Conservation (phyloP, 1,140 invertebrate species). For the Chironomus striatipennis region DNA sequence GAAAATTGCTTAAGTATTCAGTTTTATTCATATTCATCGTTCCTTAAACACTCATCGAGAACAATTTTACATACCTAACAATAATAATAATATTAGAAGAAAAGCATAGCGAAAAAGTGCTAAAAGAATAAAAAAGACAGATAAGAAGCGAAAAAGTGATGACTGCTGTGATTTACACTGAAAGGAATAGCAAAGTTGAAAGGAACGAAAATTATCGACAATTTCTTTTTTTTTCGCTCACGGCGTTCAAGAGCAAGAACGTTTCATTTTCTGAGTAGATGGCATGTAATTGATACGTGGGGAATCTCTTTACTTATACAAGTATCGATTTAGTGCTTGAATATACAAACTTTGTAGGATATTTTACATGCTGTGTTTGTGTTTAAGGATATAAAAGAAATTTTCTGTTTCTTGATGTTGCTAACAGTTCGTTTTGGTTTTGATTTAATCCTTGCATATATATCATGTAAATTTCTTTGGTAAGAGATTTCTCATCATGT, state of each 20-base stretch:
- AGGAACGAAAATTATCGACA: not conserved
- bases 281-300: not conserved
- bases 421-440: no score
- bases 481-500: no score
- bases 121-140: not conserved
- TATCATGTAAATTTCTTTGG: no score
- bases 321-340: not conserved
- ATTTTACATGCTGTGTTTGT: not conserved
- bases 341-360: not conserved
- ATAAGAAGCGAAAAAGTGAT: not conserved
- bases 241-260: not conserved
- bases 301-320: not conserved
- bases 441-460: no score
- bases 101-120: not conserved
- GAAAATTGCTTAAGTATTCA: not conserved
- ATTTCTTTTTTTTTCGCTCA: not conserved
- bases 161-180: not conserved
- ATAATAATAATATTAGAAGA: not conserved
- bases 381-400: not conserved
- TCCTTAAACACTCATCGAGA: not conserved
- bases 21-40: not conserved
- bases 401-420: not conserved
- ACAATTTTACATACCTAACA: not conserved
- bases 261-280: not conserved
- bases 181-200: not conserved